Evolutionary conservation across 2,888 invertebrate genomes (phyloP), one percentile per base, ranked within the genome.

Genomic region (Zelleria hepariella): DNA sequence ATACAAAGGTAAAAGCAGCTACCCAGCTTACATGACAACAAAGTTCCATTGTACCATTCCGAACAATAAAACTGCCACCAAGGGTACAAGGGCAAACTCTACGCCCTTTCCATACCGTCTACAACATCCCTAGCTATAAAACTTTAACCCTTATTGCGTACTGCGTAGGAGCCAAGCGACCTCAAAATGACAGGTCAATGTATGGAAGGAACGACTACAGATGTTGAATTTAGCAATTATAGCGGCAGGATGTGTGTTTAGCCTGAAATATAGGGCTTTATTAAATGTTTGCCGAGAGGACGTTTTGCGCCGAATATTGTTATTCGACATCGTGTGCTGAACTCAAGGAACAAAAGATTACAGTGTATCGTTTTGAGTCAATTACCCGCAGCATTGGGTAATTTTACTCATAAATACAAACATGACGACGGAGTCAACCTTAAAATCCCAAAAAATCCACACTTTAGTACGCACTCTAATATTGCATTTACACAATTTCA

Each of bases 1-100:
- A 80, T 71, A 74, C 71, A 62, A 66, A 63, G 20, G 49, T 21
- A 49, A 18, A 20, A 49, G 18, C 18, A 5, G 15, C 8, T 18
- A 49, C 7, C 49, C 18, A 7, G 18, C 21, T 20, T 49, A 49
- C 18, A 49, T 8, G 18, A 49, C 49, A 49, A 42, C 32, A 42
- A 42, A 42, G 32, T 42, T 42, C 15, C 0, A 42, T 42, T 42
- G 32, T 42, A 4, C 32, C 32, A 42, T 42, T 42, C 32, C 32
- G 32, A 42, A 42, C 15, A 42, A 42, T 42, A 42, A 42, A 42
- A 42, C 32, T 42, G 15, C 32, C 32, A 42, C 32, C 32, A 32
- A 32, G 32, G 32, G 32, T 32, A 32, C 4, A 42, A 42, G 32
- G 32, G 10, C 32, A 15, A 15, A 42, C 32, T 15, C 32, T 42